Conservation (phyloP, 2,113 vertebrate genomes). For the Mola mola region DNA sequence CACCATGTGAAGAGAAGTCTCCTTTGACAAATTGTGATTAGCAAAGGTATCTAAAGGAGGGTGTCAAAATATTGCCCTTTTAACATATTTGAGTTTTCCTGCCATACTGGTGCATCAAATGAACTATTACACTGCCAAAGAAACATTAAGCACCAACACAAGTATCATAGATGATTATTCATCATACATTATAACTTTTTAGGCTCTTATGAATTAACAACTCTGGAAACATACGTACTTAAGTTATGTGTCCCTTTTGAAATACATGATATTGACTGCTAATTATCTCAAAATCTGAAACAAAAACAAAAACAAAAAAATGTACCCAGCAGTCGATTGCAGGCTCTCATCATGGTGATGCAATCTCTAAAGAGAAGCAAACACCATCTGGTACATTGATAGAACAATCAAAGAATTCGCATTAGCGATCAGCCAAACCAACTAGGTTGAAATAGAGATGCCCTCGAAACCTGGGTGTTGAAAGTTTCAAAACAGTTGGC, state of each 20-base stretch:
- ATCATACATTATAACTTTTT: background rate
- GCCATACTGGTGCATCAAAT: constrained; percentile 71
- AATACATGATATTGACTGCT: background rate
- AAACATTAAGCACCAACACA: constrained; percentile 53
- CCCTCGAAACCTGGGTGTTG: no score
- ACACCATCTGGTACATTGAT: constrained; percentile 37
- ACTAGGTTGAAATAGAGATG: no score
- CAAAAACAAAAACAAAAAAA: no score
- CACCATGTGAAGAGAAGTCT: constrained; percentile 76
- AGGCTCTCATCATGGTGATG: no score
- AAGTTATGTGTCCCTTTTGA: background rate
- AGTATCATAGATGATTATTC: background rate
- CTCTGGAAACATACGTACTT: background rate
- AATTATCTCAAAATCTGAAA: background rate
- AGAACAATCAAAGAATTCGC: constrained; percentile 26
- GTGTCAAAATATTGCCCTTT: constrained; percentile 30
- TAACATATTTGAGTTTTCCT: constrained; percentile 75
- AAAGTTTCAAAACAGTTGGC: no score
- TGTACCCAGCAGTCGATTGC: no score
- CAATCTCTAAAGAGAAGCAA: constrained; percentile 46
- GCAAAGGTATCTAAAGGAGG: constrained; percentile 38
- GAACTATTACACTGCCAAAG: constrained; percentile 60
- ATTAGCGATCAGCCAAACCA: no score
- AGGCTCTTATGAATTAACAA: no score
- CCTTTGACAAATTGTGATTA: constrained; percentile 35